A percentile compares a stretch with the other conserved stretches of the same genome.
Evolutionary conservation across 1,140 invertebrate genomes (phyloP).

Genomic region (Heliconius melpomene): DNA sequence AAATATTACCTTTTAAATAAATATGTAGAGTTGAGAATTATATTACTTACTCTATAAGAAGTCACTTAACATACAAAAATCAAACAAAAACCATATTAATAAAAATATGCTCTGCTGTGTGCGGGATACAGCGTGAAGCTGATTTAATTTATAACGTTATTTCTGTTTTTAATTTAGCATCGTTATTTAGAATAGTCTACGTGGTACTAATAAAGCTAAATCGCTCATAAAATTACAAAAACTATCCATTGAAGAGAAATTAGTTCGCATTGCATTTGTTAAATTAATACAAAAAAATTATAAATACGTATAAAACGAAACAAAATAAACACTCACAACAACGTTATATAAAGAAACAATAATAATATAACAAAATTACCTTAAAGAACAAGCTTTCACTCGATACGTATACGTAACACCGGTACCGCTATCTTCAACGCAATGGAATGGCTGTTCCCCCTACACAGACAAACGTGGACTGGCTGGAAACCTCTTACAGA

Average conservation of each 20-base stretch:
- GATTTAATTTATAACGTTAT: too few species aligned
- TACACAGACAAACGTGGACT: constrained; percentile 18
- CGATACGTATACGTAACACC: constrained; percentile 20
- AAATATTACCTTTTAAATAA: not conserved
- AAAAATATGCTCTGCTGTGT: too few species aligned
- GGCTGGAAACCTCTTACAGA: constrained; percentile 12
- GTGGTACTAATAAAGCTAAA: not conserved
- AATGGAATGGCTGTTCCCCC: not conserved
- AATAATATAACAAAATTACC: constrained; percentile 16
- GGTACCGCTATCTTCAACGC: not conserved
- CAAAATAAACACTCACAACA: not conserved
- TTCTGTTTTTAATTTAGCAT: too few species aligned
- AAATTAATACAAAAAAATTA: not conserved
- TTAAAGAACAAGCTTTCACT: constrained; percentile 27
- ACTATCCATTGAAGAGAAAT: not conserved
- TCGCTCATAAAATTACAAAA: not conserved
- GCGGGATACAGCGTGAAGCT: too few species aligned
- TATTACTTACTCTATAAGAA: not conserved
- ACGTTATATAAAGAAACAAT: not conserved
- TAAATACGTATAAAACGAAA: not conserved
- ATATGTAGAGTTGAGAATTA: not conserved
- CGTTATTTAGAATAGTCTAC: not conserved
- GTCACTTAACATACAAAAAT: not conserved
- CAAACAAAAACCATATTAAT: not conserved
- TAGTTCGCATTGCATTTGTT: not conserved